Evolutionary conservation across 2,888 invertebrate species (phyloP).

Genomic region (Cerastis leucographa): DNA sequence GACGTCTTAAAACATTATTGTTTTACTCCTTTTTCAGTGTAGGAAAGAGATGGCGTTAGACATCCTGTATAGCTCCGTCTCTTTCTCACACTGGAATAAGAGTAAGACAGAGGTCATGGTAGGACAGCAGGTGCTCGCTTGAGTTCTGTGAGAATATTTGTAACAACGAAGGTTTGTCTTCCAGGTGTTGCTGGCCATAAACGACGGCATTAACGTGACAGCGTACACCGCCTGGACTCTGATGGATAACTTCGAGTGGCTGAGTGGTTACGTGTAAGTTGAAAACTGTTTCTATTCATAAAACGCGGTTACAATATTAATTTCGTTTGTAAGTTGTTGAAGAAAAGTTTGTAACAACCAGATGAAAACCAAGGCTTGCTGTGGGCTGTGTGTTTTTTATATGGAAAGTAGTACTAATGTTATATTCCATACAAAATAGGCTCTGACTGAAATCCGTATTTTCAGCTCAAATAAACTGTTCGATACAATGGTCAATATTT

Average conservation of each 20-base stretch:
- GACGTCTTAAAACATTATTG: too few species aligned
- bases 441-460: not conserved
- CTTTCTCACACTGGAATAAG: too few species aligned
- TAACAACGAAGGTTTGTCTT: not conserved
- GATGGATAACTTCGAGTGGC: constrained; percentile 85
- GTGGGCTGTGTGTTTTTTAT: not conserved
- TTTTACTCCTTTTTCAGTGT: too few species aligned
- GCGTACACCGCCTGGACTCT: constrained; percentile 91
- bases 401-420: not conserved
- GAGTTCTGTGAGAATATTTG: not conserved
- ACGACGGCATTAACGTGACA: constrained; percentile 84
- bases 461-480: too few species aligned
- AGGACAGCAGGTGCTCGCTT: not conserved
- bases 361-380: not conserved
- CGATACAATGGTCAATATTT: too few species aligned
- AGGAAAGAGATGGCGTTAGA: too few species aligned
- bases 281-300: not conserved
- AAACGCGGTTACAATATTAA: not conserved
- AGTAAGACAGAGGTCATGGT: too few species aligned
- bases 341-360: not conserved
- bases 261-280: constrained; percentile 2
- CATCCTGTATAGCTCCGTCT: too few species aligned
- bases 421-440: not conserved
- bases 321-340: not conserved
- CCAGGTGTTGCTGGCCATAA: constrained; percentile 80